phyloP scores from a whole-genome alignment of 53 echinoderm and acorn worm genomes.

The Mesocentrotus franciscanus region DNA sequence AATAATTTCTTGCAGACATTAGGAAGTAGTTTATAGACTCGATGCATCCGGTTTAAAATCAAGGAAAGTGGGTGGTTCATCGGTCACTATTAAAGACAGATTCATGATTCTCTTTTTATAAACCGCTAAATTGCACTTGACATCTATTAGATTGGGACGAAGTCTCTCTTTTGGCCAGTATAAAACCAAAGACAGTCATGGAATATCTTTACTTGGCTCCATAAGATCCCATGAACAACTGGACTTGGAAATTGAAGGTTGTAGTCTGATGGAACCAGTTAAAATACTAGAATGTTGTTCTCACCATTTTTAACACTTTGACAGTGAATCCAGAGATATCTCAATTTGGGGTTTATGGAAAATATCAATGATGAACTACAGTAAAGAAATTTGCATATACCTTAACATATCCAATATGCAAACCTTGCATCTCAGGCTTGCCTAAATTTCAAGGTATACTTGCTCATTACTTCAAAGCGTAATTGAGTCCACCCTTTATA shows the following conservation, averaged over 20 bases:
- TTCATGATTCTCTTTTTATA: not conserved
- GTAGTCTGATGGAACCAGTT: too few species aligned
- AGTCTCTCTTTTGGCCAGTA: not conserved
- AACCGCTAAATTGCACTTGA: not conserved
- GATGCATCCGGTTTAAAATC: conserved; percentile 11
- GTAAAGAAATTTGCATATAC: not conserved
- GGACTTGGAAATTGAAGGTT: too few species aligned
- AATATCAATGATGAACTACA: too few species aligned
- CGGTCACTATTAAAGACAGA: not conserved
- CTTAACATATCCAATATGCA: not conserved
- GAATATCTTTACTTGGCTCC: too few species aligned
- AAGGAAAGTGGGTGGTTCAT: conserved; percentile 35
- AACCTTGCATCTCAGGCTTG: not conserved
- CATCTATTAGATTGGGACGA: not conserved
- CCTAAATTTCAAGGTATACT: not conserved
- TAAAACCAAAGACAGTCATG: too few species aligned
- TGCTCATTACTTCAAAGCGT: too few species aligned
- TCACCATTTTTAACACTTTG: too few species aligned
- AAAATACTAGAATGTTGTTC: too few species aligned
- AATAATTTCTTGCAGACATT: conserved; percentile 27
- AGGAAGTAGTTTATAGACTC: conserved; percentile 7
- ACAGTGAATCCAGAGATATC: too few species aligned
- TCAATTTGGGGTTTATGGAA: too few species aligned
- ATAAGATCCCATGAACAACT: too few species aligned
- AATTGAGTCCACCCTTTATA: not conserved